Base-by-base conservation (phyloP, 2,888 invertebrate species). In the Coelinius sp. region DNA sequence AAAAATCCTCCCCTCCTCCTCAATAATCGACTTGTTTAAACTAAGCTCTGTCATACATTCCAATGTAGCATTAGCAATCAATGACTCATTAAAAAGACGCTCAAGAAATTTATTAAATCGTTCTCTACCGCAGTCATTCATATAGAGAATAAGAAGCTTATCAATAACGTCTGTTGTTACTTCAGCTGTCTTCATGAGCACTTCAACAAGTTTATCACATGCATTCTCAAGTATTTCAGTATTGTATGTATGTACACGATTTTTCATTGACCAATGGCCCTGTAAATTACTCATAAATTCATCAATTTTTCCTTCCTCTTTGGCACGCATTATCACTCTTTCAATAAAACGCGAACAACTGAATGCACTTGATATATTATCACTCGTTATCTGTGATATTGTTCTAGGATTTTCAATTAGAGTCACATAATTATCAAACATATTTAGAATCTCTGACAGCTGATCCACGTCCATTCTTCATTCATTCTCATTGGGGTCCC, bases 271-370 rank as follows among this genome's bases (percentile, higher is more conserved):
- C 86, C 89, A 67, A 89, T 89, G 85, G 80, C 89, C 67, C 83
- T 84, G 77, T 86, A 90, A 76, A 85, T 90, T 83, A 83, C 88
- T 82, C 75, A 89, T 86, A 44, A 90, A 86, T 35, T 88, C 78
- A 56, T 84, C 82, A 31, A 85, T 86, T 73, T 88, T 88, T 73
- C 89, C 87, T 31, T 81, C 76, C 20, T 79, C 70, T 38, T 74
- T 62, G 1, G 92, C 85, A 79, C 88, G 89, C 63, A 85, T 83
- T 6, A 91, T 82, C 70, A 89, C 87, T 75, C 89, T 89, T 83
- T 92, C 92, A 27, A 93, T 84, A 79, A 91, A 91, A 62, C 83
- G 81, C 35, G 91, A 89, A 73, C 90, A 86, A 74, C 90, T 80
- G 75, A 92, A 91, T 22, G 89, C 88, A 80, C 89, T 90, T 82